phyloP scores from a whole-genome alignment of 2,888 invertebrate genomes.

The Mamestra brassicae region DNA sequence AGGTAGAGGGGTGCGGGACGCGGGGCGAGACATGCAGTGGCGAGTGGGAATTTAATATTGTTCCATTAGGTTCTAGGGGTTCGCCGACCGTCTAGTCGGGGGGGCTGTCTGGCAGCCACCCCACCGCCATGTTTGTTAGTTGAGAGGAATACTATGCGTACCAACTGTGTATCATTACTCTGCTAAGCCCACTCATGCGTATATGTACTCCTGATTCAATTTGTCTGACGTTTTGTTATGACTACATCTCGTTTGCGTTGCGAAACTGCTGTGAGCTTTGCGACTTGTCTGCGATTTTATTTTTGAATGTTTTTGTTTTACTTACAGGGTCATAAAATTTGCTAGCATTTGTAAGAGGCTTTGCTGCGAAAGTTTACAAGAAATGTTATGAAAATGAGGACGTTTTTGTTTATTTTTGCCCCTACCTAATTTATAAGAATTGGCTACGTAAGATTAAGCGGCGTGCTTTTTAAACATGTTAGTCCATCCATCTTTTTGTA shows the following conservation, averaged over 20 bases:
- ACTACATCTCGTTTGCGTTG: neutral
- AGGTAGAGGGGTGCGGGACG: neutral
- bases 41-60: neutral
- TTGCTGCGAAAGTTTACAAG: neutral
- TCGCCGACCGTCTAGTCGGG: neutral
- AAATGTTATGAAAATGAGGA: no score
- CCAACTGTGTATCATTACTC: neutral
- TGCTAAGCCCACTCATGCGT: neutral
- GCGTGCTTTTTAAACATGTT: no score
- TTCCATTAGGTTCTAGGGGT: neutral
- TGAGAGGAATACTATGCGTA: neutral
- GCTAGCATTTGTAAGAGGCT: neutral
- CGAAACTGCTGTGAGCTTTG: neutral
- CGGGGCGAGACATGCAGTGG: neutral
- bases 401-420: no score
- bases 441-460: no score
- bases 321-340: neutral
- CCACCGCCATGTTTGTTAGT: constrained; percentile 1
- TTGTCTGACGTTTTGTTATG: neutral
- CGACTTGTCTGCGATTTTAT: neutral
- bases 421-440: no score
- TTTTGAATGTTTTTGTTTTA: neutral
- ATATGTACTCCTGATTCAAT: neutral
- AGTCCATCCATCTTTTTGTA: no score
- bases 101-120: constrained; percentile 1